Conservation (phyloP, 2,797 vertebrate genomes). For the Onychomys leucogaster region DNA sequence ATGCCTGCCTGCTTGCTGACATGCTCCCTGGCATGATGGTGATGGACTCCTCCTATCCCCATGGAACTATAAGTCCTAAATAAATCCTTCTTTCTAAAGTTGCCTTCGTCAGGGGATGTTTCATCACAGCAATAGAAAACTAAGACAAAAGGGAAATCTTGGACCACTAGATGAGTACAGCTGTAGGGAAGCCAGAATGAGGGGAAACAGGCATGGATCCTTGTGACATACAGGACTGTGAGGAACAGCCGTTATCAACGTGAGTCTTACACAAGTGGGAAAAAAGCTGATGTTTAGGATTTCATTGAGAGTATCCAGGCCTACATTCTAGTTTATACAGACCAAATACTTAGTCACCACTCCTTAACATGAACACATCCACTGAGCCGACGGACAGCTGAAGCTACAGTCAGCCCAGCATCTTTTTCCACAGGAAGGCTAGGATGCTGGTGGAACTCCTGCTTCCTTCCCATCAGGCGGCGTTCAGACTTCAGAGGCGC, state of each 20-base stretch:
- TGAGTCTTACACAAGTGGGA: background rate
- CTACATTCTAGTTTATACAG: constrained; percentile 9
- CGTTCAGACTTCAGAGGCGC: background rate
- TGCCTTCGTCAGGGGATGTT: background rate
- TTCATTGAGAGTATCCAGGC: background rate
- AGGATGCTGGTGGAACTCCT: background rate
- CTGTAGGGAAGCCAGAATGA: background rate
- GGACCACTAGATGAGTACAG: background rate
- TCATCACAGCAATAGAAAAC: background rate
- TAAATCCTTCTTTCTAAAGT: background rate
- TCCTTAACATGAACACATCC: background rate
- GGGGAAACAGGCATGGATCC: background rate
- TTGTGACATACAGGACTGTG: background rate
- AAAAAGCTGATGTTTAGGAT: background rate
- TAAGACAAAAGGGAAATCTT: background rate
- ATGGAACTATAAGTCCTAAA: background rate
- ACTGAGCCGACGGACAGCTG: background rate
- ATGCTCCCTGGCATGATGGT: background rate
- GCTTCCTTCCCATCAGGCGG: background rate
- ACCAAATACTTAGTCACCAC: background rate
- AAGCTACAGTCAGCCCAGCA: background rate
- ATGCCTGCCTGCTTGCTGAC: background rate
- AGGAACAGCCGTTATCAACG: background rate
- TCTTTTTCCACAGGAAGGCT: background rate
- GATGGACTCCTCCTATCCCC: background rate